Conservation (phyloP, 2,888 invertebrate genomes). For the Amiota minor region DNA sequence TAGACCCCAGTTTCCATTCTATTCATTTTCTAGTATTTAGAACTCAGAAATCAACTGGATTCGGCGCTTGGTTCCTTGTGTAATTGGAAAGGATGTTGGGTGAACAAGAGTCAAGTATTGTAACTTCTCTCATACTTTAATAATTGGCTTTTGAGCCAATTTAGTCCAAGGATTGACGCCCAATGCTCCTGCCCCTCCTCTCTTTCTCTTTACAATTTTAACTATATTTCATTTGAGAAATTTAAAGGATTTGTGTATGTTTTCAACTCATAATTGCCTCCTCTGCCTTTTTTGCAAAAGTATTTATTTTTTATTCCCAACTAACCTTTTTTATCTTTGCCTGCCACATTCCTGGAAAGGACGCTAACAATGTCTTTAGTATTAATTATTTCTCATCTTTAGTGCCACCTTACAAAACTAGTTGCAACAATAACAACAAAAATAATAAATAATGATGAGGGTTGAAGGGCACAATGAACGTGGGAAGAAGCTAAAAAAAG, state of each 20-base stretch:
- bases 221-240: slow-evolving; percentile 59
- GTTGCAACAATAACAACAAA: neutral
- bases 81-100: too few relatives aligned
- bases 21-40: too few relatives aligned
- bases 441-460: neutral
- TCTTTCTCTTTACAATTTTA: too few relatives aligned
- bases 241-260: slow-evolving; percentile 58
- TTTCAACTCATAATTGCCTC: slow-evolving; percentile 35
- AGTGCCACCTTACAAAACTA: slow-evolving; percentile 26
- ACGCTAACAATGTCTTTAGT: slow-evolving; percentile 45
- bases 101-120: too few relatives aligned
- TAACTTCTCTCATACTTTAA: too few relatives aligned
- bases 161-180: too few relatives aligned
- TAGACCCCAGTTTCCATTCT: too few relatives aligned
- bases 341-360: neutral
- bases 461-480: neutral
- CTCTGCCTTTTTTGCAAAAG: slow-evolving; percentile 53
- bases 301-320: slow-evolving; percentile 31
- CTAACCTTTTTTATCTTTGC: slow-evolving; percentile 29
- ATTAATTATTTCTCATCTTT: slow-evolving; percentile 60
- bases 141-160: too few relatives aligned
- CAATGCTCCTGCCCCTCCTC: too few relatives aligned
- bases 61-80: too few relatives aligned
- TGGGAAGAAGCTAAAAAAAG: neutral
- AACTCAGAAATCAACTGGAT: too few relatives aligned